These are phyloP conservation scores for Cercocebus atys DNA, from an alignment of 2,113 vertebrate genomes.

Conservation along the genomic window DNA sequence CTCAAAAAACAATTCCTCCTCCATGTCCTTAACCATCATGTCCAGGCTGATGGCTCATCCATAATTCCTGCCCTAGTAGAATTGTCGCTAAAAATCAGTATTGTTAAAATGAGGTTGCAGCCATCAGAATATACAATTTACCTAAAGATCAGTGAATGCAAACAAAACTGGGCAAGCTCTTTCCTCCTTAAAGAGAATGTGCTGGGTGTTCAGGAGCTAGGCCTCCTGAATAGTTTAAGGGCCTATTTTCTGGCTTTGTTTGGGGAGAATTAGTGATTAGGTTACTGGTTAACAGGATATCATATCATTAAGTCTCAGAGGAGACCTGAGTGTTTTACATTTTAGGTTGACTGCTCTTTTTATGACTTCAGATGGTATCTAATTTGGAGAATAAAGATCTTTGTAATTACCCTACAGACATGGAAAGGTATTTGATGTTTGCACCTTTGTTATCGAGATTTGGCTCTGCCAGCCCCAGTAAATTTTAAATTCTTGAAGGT, in stretches of 20 bases:
- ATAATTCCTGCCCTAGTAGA: not conserved
- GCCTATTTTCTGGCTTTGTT: not conserved
- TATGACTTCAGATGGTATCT: slow-evolving; percentile 31
- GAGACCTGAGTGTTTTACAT: slow-evolving; percentile 40
- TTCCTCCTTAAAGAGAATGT: not conserved
- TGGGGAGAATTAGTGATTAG: slow-evolving; percentile 40
- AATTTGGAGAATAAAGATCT: slow-evolving; percentile 48
- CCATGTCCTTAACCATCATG: not conserved
- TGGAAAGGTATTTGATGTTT: not conserved
- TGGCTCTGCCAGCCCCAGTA: not conserved
- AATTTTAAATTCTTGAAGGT: not conserved
- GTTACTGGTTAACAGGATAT: slow-evolving; percentile 18
- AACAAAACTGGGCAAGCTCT: not conserved
- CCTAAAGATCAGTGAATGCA: not conserved
- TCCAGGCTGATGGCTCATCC: not conserved
- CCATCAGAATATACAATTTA: not conserved
- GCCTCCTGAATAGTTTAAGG: not conserved
- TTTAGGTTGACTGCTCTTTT: slow-evolving; percentile 53
- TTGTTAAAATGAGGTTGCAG: not conserved
- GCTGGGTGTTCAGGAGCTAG: not conserved
- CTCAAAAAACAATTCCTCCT: not conserved
- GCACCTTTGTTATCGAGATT: not conserved
- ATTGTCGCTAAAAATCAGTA: not conserved
- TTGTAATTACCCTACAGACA: slow-evolving; percentile 23
- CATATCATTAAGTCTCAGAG: slow-evolving; percentile 43